These are phyloP conservation scores for Stomatorhinus ivindoensis DNA, from an alignment of 2,113 vertebrate species.

Conservation along the genomic window DNA sequence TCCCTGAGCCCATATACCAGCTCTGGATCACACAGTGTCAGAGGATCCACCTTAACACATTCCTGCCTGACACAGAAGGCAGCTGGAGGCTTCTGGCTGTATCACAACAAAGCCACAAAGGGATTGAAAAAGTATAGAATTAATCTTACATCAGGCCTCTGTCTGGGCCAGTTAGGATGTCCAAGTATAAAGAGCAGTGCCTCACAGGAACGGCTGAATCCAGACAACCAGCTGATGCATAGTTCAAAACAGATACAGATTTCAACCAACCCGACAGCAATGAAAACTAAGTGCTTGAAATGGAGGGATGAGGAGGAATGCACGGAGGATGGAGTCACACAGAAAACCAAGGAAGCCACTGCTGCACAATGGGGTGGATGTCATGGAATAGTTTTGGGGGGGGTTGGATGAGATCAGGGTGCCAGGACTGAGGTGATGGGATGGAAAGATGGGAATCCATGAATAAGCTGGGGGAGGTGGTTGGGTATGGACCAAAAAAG, in stretches of 20 bases:
- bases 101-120: background rate
- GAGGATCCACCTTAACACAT: background rate
- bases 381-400: background rate
- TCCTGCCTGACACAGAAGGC: background rate
- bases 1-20: background rate
- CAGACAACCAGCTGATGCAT: background rate
- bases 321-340: background rate
- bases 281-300: background rate
- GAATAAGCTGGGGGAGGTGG: background rate
- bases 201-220: background rate
- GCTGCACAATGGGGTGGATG: background rate
- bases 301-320: background rate
- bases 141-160: background rate
- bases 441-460: background rate
- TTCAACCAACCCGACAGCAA: background rate
- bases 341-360: background rate
- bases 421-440: background rate
- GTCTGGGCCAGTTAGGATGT: background rate
- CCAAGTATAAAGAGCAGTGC: background rate
- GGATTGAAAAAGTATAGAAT: background rate
- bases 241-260: background rate
- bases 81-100: background rate
- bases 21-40: background rate
- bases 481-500: background rate
- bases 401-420: background rate